Percentiles rank a stretch among this genome's conserved stretches.
Conservation (phyloP, 37 sponge, comb jelly and placozoan genomes). For the Diacarnus erythraeanus region DNA sequence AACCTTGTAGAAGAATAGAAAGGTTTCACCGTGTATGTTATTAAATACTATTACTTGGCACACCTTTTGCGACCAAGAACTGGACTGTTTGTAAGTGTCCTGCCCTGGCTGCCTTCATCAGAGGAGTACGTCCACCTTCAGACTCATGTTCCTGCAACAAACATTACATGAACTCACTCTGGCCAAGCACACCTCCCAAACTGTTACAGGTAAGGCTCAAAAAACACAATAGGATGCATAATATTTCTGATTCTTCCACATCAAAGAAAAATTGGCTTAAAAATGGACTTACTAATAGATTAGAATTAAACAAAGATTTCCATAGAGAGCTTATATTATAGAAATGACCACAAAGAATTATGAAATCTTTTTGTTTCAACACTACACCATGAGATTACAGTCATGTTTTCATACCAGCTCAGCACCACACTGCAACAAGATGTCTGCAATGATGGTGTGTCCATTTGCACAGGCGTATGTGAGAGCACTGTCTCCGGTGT, state of each 20-base stretch:
- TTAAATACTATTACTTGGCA: background rate
- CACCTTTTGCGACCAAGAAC: constrained; percentile 73
- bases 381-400: too few relatives aligned
- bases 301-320: too few relatives aligned
- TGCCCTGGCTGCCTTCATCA: constrained; percentile 86
- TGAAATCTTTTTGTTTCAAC: too few relatives aligned
- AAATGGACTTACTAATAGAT: too few relatives aligned
- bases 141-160: constrained; percentile 64
- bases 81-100: constrained; percentile 78
- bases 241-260: too few relatives aligned
- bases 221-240: too few relatives aligned
- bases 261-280: too few relatives aligned
- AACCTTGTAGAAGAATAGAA: background rate
- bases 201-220: too few relatives aligned
- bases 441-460: constrained; percentile 66
- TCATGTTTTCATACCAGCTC: constrained; percentile 48
- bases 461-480: constrained; percentile 78
- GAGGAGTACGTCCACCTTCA: constrained; percentile 83
- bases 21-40: background rate
- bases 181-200: too few relatives aligned
- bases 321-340: too few relatives aligned
- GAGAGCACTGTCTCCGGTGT: constrained; percentile 74
- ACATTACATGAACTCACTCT: too few relatives aligned
- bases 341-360: too few relatives aligned
- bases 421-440: constrained; percentile 64